Evolutionary conservation across 2,797 vertebrate species (phyloP), one percentile per base, ranked within the genome.

Genomic region (Lacerta agilis): DNA sequence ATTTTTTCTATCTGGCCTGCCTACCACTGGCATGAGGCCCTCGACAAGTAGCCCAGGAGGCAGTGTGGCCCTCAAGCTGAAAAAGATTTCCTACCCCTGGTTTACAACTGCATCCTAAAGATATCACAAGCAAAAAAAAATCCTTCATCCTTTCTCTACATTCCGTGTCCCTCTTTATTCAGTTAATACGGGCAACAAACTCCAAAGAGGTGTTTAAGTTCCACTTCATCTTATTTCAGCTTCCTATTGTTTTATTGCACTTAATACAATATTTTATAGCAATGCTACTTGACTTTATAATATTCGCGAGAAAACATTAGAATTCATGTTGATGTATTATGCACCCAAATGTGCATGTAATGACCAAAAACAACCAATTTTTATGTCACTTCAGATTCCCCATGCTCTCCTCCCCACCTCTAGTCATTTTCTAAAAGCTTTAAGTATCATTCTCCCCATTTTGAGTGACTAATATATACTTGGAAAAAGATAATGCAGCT

Each of bases 311-410:
- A 82, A 86, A 82, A 86, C 45, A 82, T 86, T 86, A 86, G 55
- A 82, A 86, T 89, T 89, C 83, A 83, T 43, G 84, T 27, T 13
- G 45, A 67, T 76, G 55, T 41, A 82, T 77, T 77, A 82, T 79
- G 78, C 45, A 86, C 41, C 83, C 79, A 69, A 89, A 89, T 86
- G 84, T 82, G 79, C 79, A 78, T 86, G 71, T 89, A 89, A 89
- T 86, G 88, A 86, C 88, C 85, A 58, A 82, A 87, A 87, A 86
- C 79, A 82, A 79, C 58, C 36, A 27, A n/a, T 85, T 89, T 85
- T 85, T 79, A 69, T 67, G 71, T 89, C 83, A 85, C 71, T 41
- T 77, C 61, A 78, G 55, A 77, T 85, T 79, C 49, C 25, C 78
- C 79, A 67, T 20, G 79, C 64, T 82, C 49, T 55, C 67, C 82